phyloP scores from a whole-genome alignment of 2,888 invertebrate genomes.

The Andrena camellia region DNA sequence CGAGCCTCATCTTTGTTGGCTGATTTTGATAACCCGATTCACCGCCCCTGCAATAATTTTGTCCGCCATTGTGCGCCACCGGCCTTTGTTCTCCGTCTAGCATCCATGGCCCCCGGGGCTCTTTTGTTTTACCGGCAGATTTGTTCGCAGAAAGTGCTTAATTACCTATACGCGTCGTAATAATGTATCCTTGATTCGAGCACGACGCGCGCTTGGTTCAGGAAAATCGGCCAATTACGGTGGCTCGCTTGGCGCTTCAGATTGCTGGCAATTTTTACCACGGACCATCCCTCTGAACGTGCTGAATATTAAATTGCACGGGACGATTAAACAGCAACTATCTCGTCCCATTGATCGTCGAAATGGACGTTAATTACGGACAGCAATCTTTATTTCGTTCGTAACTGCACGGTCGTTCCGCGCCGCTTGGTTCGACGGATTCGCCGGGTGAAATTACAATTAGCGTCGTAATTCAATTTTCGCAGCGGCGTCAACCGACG shows the following conservation, averaged over 20 bases:
- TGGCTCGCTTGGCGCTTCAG: background rate
- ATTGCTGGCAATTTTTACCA: background rate
- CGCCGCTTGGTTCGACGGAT: background rate
- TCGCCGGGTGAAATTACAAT: constrained; percentile 55
- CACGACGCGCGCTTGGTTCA: background rate
- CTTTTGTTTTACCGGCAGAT: constrained; percentile 20
- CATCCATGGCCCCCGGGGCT: background rate
- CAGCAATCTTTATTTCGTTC: constrained; percentile 33
- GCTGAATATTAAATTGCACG: constrained; percentile 18
- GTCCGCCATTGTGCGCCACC: background rate
- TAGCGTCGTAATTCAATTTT: constrained; percentile 51
- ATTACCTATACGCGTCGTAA: constrained; percentile 1
- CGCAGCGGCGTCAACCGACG: constrained; percentile 15
- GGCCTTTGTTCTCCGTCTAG: constrained; percentile 26
- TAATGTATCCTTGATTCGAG: constrained; percentile 12
- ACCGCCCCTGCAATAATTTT: constrained; percentile 12
- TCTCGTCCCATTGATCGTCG: constrained; percentile 2
- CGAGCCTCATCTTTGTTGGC: background rate
- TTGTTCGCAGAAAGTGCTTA: constrained; percentile 22
- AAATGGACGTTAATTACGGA: constrained; percentile 37
- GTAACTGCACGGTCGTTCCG: constrained; percentile 1
- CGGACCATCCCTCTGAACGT: background rate
- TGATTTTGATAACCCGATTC: constrained; percentile 42
- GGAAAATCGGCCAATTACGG: background rate
- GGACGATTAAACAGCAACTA: constrained; percentile 23